phyloP scores from a whole-genome alignment of 64 coral and sea anemone species.

The Porites australiensis region DNA sequence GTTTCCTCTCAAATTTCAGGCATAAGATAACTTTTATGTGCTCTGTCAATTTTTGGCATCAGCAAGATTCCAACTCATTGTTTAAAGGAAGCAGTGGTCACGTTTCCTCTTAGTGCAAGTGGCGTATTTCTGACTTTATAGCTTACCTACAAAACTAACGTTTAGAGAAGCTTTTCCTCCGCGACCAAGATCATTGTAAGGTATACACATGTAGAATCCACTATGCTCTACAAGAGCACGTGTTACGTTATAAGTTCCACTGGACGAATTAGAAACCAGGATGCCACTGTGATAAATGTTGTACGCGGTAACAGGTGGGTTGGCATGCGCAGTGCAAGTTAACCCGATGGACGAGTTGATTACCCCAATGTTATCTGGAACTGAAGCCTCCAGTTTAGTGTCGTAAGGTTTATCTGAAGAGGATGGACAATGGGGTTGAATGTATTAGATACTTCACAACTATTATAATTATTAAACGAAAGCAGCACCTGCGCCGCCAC shows the following conservation, averaged over 20 bases:
- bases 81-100: no score
- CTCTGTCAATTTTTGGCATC: no score
- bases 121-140: no score
- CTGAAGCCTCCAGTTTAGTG: constrained; percentile 35
- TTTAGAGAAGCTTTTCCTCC: constrained; percentile 29
- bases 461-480: no score
- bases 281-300: constrained; percentile 53
- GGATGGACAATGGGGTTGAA: no score
- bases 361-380: constrained; percentile 19
- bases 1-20: no score
- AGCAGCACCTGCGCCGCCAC: no score
- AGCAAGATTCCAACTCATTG: no score
- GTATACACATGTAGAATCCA: constrained; percentile 43
- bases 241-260: constrained; percentile 37
- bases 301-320: constrained; percentile 49
- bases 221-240: not conserved
- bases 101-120: no score
- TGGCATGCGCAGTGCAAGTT: constrained; percentile 46
- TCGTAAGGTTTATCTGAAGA: constrained; percentile 58
- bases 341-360: constrained; percentile 46
- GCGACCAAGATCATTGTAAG: constrained; percentile 50
- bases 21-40: no score
- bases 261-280: constrained; percentile 17
- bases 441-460: no score
- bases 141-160: constrained; percentile 53